Percentiles rank a stretch among this genome's conserved stretches.
Evolutionary conservation across 1,140 invertebrate species (phyloP).

Genomic region (Brachionus rotundiformis): DNA sequence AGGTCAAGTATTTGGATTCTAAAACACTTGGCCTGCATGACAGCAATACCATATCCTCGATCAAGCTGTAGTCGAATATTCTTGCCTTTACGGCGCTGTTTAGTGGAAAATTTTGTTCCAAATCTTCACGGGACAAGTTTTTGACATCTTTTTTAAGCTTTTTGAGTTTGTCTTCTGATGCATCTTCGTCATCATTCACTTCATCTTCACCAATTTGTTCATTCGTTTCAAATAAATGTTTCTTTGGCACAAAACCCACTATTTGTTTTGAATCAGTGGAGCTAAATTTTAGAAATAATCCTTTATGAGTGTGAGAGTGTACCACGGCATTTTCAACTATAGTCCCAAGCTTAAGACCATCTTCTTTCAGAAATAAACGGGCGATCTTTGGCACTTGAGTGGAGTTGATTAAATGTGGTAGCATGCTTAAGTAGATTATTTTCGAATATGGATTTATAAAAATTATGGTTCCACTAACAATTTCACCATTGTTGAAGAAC

Average conservation of each 20-base stretch:
- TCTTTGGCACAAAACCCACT: slow-evolving; percentile 31
- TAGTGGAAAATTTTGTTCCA: slow-evolving; percentile 61
- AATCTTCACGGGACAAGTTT: neutral
- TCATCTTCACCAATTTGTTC: slow-evolving; percentile 17
- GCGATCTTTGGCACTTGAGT: neutral
- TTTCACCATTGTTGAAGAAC: slow-evolving; percentile 4
- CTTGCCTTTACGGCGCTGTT: slow-evolving; percentile 63
- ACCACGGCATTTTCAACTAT: neutral
- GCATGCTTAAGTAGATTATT: slow-evolving; percentile 37
- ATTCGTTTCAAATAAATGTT: slow-evolving; percentile 45
- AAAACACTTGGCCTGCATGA: slow-evolving; percentile 59
- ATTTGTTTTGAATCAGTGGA: neutral
- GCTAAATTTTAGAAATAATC: slow-evolving; percentile 43
- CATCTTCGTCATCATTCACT: slow-evolving; percentile 57
- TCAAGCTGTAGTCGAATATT: slow-evolving; percentile 65
- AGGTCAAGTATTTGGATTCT: slow-evolving; percentile 64
- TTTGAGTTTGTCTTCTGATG: slow-evolving; percentile 60
- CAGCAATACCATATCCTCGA: slow-evolving; percentile 53
- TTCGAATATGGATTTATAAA: slow-evolving; percentile 44
- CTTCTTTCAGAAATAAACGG: neutral
- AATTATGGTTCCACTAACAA: slow-evolving; percentile 17
- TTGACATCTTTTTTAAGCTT: slow-evolving; percentile 53
- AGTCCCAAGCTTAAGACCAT: neutral
- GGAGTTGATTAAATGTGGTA: slow-evolving; percentile 44
- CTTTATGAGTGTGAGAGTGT: slow-evolving; percentile 16